These are phyloP conservation scores for Chalcis sispes DNA, from an alignment of 2,888 invertebrate species.

Conservation along the genomic window DNA sequence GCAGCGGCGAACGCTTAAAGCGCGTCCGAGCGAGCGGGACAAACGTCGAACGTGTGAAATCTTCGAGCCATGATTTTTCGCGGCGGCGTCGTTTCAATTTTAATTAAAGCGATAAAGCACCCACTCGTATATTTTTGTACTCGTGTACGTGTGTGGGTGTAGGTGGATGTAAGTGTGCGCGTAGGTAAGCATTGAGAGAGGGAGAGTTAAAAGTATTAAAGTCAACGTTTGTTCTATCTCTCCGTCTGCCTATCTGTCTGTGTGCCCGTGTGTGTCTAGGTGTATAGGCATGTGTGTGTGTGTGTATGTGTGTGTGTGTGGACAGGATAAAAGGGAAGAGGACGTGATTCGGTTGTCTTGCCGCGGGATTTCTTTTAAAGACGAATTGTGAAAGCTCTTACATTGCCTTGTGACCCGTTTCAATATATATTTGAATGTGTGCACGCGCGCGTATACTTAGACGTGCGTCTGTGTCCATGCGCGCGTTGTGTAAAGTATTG, in stretches of 20 bases:
- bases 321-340: neutral
- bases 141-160: neutral
- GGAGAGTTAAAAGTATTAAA: conserved; percentile 5
- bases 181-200: neutral
- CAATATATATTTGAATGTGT: neutral
- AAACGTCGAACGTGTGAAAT: conserved; percentile 34
- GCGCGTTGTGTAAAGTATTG: neutral
- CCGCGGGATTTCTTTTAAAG: conserved; percentile 41
- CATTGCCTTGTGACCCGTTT: too few relatives aligned
- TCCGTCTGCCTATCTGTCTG: neutral
- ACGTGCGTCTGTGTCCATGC: neutral
- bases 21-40: neutral
- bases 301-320: neutral
- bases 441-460: neutral
- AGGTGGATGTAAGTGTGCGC: neutral
- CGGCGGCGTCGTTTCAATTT: conserved; percentile 44
- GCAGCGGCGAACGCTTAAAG: conserved; percentile 9
- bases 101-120: conserved; percentile 54
- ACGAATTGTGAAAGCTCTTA: conserved; percentile 18
- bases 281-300: too few relatives aligned
- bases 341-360: conserved; percentile 46
- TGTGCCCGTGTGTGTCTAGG: too few relatives aligned
- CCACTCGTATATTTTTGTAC: neutral
- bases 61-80: conserved; percentile 34
- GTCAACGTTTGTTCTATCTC: conserved; percentile 24